These are phyloP conservation scores for Limnephilus marmoratus DNA, from an alignment of 2,888 invertebrate species.

Conservation along the genomic window DNA sequence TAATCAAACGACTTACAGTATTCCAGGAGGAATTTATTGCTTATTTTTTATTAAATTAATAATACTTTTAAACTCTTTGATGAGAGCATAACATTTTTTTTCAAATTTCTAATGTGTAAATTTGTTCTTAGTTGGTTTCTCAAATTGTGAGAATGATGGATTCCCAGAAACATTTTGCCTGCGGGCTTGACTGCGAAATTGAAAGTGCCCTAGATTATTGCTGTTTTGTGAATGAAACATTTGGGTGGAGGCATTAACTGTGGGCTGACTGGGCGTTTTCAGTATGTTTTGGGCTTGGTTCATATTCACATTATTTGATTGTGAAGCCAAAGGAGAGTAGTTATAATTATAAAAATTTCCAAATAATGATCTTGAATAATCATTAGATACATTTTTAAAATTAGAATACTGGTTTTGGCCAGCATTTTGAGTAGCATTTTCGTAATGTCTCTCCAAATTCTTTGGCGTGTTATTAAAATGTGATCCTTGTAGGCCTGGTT, in stretches of 20 bases:
- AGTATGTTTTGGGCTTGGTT: neutral
- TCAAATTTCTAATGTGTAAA: neutral
- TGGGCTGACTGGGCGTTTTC: neutral
- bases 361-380: neutral
- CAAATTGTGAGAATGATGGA: constrained; percentile 14
- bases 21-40: neutral
- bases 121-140: neutral
- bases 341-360: neutral
- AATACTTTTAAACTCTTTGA: neutral
- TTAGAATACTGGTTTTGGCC: neutral
- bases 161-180: neutral
- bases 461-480: neutral
- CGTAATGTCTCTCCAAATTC: neutral
- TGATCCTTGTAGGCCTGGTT: neutral
- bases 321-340: neutral
- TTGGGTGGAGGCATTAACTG: neutral
- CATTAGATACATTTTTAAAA: constrained; percentile 2
- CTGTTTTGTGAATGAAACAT: neutral
- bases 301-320: neutral
- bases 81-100: neutral
- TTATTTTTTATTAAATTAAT: neutral
- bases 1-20: neutral
- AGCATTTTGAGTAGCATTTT: neutral
- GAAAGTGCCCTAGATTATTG: neutral
- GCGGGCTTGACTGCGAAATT: neutral